These are phyloP conservation scores for Telmatherina bonti DNA, from an alignment of 2,797 vertebrate genomes.

Conservation along the genomic window DNA sequence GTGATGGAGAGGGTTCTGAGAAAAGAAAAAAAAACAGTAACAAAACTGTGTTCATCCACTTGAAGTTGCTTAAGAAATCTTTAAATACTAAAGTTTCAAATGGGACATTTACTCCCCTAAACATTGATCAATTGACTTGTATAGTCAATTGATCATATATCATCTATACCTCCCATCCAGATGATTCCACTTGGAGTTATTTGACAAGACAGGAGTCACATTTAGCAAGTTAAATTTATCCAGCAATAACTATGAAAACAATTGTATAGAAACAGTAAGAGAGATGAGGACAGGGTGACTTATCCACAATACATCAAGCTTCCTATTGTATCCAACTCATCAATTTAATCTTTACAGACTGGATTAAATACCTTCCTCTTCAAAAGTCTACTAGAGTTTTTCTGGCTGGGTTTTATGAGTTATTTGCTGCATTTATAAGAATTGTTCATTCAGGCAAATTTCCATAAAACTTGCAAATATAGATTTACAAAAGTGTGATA, in stretches of 20 bases:
- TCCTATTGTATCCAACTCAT: no score
- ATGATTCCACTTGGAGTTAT: neutral
- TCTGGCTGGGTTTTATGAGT: neutral
- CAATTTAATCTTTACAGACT: neutral
- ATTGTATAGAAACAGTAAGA: neutral
- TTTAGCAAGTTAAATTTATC: neutral
- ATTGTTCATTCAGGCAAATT: neutral
- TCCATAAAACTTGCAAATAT: neutral
- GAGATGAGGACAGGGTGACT: neutral
- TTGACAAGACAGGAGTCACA: neutral
- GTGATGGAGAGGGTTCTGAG: constrained; percentile 5
- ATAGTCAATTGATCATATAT: neutral
- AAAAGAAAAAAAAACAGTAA: neutral
- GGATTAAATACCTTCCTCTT: neutral
- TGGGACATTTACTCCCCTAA: neutral
- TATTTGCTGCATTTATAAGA: neutral
- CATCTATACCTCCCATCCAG: neutral
- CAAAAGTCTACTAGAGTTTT: neutral
- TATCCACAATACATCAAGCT: neutral
- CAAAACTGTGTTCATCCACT: neutral
- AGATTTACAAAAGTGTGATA: neutral
- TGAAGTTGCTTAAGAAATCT: neutral
- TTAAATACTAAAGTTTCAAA: neutral
- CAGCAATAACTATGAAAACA: neutral
- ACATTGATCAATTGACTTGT: neutral